Evolutionary conservation across 2,797 vertebrate genomes (phyloP), one percentile per base, ranked within the genome.

Genomic region (Enteromius argenteus): DNA sequence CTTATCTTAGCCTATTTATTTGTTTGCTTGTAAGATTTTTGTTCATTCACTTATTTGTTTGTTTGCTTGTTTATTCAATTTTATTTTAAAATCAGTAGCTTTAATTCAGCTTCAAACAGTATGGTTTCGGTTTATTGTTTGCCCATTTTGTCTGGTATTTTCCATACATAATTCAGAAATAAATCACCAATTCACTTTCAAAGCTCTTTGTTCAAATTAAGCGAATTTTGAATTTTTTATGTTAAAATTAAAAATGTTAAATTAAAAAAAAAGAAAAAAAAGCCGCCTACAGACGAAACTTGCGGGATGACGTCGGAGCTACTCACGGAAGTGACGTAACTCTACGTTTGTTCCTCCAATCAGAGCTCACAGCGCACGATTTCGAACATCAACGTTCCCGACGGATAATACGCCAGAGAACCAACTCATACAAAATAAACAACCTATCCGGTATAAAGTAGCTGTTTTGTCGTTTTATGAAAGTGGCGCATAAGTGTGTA

Each of bases 301-400:
- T 56, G 60, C 60, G 5, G 32, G 21, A 58, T 76, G 51, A 17
- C 37, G 53, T 46, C 1, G 0, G 56, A 13, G 6, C 39, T 8
- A 37, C 3, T 15, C 0, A 7, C 42, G 60, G 62, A 79, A 69
- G 66, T 80, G 79, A 69, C 79, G 74, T 7, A 56, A 8, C 30
- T 39, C 19, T 3, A 5, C 53, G 14, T 80, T 10, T 21, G 13
- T 8, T 69, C 32, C 0, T 27, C 79, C 79, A 80, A 71, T 80
- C 79, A 80, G 64, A 68, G 49, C 49, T 56, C 49, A 23, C 21
- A 15, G 79, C 79, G 79, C 79, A 39, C 13, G 66, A 80, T 80
- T 80, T 80, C 66, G 66, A 80, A 80, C 66, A 11, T 11, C 49
- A 69, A 68, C 64, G 8, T 58, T 21, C 9, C 0, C 4, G n/a